Conservation (phyloP, 2,113 vertebrate species). For the Suncus etruscus region DNA sequence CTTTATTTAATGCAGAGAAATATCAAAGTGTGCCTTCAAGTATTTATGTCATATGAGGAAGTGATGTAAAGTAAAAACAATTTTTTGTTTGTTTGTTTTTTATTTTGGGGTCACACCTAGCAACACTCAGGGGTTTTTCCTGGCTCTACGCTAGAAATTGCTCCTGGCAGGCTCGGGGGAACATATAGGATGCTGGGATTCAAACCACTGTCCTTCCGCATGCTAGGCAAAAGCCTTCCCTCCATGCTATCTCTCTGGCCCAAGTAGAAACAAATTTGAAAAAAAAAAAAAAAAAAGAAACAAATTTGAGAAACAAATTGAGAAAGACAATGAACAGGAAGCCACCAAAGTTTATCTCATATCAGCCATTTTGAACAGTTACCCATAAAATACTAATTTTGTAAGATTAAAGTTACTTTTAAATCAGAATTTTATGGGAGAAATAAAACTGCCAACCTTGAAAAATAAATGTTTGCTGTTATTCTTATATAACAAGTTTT, state of each 20-base stretch:
- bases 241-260: too few relatives aligned
- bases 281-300: too few relatives aligned
- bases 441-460: not conserved
- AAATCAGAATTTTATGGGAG: not conserved
- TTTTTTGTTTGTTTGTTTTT: too few relatives aligned
- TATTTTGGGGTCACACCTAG: too few relatives aligned
- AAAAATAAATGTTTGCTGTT: not conserved
- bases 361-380: not conserved
- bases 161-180: too few relatives aligned
- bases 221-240: too few relatives aligned
- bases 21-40: not conserved
- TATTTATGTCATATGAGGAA: not conserved
- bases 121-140: too few relatives aligned
- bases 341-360: not conserved
- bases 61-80: not conserved
- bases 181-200: too few relatives aligned
- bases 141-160: too few relatives aligned
- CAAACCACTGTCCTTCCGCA: too few relatives aligned
- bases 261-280: too few relatives aligned
- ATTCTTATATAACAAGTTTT: not conserved
- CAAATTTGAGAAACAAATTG: not conserved
- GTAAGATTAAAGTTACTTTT: not conserved
- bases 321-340: not conserved
- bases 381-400: not conserved
- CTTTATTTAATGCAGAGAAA: slow-evolving; percentile 4